Base-by-base conservation (phyloP, 1,140 invertebrate species). In the Meloidogyne hapla region DNA sequence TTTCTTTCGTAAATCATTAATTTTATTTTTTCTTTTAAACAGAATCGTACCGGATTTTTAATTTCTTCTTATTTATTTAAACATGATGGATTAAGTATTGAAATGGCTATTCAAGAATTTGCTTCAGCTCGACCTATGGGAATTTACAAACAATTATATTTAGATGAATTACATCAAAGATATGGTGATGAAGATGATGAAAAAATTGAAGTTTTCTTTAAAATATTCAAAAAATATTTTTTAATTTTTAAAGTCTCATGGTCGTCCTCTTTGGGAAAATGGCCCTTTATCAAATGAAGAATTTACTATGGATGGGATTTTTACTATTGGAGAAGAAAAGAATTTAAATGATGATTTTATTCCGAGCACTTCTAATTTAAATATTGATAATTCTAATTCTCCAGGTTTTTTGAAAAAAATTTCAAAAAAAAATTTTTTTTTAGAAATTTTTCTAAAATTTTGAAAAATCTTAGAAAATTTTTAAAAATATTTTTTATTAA, bases 1-100 rank as follows among this genome's bases (percentile, higher is more conserved):
- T n/a, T n/a, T 33, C 33, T 33, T 33, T 33, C 8, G 3, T 5
- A 33, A 33, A 3, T 33, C 33, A 33, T 33, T 33, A 33, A 42
- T n/a, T 28, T 26, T 6, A 15, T 13, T 70, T n/a, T 15, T 70
- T 62, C n/a, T 25, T 13, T 26, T 40, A 40, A 96, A 0, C 99
- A 98, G 85, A 99, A 99, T 88, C 90, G 97, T 82, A 98, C 95
- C 28, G 97, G 91, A 12, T 99, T 98, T 87, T 89, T 99, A 0
- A 93, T 99, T 68, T 91, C 92, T 67, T 92, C 93, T 2, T 99
- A 93, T 88, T 90, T 99, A 83, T 92, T 98, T 8, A 91, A 94
- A 89, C 90, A 91, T 75, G 88, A 38, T 67, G 90, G 92, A 85
- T 92, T 90, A 84, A 92, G 91, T 87, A 89, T 96, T 3, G 93